A percentile compares a stretch with the other conserved stretches of the same genome.
Evolutionary conservation across 2,888 invertebrate species (phyloP).

Genomic region (Brachylomia viminalis): DNA sequence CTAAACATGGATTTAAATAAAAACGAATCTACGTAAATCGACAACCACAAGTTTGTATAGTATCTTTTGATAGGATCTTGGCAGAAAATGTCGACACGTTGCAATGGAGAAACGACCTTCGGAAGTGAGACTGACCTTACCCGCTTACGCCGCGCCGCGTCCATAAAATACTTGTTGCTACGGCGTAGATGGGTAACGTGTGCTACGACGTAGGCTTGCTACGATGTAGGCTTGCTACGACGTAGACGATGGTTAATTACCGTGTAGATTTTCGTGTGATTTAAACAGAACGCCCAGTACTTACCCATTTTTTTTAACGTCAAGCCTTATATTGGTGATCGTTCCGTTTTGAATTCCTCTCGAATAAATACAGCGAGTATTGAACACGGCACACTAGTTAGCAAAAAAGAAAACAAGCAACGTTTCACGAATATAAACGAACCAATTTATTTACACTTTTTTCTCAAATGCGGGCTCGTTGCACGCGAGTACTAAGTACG

Average conservation of each 20-base stretch:
- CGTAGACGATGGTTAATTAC: background rate
- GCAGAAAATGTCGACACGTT: background rate
- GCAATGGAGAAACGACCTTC: background rate
- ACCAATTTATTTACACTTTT: too few species aligned
- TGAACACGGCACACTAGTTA: background rate
- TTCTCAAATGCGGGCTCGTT: too few species aligned
- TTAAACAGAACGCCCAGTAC: background rate
- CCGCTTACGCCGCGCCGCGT: background rate
- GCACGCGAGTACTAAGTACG: too few species aligned
- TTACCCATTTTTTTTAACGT: too few species aligned
- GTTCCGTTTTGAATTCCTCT: background rate
- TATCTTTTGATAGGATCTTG: background rate
- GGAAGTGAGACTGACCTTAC: background rate
- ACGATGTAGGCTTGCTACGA: conserved; percentile 9
- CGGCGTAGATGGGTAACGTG: background rate
- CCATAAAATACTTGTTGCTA: background rate
- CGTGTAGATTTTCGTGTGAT: background rate
- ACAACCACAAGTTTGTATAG: background rate
- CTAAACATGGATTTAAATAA: background rate
- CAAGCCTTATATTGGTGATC: too few species aligned
- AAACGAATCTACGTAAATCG: background rate
- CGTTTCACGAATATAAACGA: background rate
- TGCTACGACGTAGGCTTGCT: conserved; percentile 16
- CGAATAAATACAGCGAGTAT: background rate
- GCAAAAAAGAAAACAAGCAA: background rate